These are phyloP conservation scores for Perizoma flavofasciatum DNA, from an alignment of 2,888 invertebrate species.

Conservation along the genomic window DNA sequence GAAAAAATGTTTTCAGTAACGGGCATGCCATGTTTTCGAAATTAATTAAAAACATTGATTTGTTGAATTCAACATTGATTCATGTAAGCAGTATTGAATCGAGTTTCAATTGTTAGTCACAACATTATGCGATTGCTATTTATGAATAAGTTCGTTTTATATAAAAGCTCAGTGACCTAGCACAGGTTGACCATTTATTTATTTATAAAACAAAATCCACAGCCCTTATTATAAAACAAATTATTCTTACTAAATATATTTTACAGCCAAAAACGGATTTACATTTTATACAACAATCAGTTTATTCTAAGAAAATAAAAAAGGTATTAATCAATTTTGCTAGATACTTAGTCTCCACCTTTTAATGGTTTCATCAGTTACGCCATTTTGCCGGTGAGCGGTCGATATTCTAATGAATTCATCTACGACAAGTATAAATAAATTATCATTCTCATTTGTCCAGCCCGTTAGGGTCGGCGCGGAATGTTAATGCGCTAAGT, in stretches of 20 bases:
- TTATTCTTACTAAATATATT: too few species aligned
- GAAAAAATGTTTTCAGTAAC: slow-evolving; percentile 15
- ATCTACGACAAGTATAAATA: slow-evolving; percentile 41
- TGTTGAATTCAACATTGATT: slow-evolving; percentile 2
- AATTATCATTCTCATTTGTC: slow-evolving; percentile 45
- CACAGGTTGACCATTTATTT: too few species aligned
- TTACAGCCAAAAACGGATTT: too few species aligned
- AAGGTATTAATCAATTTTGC: too few species aligned
- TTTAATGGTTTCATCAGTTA: slow-evolving; percentile 24
- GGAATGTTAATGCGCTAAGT: slow-evolving; percentile 40
- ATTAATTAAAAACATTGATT: slow-evolving; percentile 21
- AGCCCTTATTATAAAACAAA: too few species aligned
- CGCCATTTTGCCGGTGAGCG: slow-evolving; percentile 1
- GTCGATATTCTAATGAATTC: slow-evolving; percentile 33
- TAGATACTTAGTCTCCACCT: too few species aligned
- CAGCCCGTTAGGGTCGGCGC: slow-evolving; percentile 38
- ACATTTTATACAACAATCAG: too few species aligned
- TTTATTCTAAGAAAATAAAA: too few species aligned
- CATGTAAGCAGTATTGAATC: not conserved
- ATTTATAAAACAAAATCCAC: too few species aligned
- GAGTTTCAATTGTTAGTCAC: not conserved
- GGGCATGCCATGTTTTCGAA: slow-evolving; percentile 5
- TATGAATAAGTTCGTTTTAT: too few species aligned
- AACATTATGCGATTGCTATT: not conserved
- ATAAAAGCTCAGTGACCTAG: too few species aligned